Evolutionary conservation across 2,888 invertebrate species (phyloP).

Genomic region (Eulithis prunata): DNA sequence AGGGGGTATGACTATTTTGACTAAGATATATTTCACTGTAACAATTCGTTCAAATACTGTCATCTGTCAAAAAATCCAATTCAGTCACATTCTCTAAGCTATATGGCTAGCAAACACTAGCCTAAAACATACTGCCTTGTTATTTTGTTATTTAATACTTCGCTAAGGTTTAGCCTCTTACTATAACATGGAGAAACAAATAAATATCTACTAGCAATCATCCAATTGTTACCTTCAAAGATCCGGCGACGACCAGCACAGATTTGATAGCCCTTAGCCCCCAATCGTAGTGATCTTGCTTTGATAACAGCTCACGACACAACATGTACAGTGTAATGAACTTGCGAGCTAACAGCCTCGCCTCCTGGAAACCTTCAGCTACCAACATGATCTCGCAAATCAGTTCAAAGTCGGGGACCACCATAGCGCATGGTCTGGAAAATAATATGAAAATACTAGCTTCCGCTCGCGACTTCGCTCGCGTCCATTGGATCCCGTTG

Average conservation of each 20-base stretch:
- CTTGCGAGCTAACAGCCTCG: constrained; percentile 94
- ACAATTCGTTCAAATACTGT: too few relatives aligned
- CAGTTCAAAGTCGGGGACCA: constrained; percentile 97
- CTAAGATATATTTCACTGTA: too few relatives aligned
- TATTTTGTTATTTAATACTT: too few relatives aligned
- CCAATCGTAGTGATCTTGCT: constrained; percentile 99
- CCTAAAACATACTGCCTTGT: too few relatives aligned
- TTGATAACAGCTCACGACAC: constrained; percentile 94
- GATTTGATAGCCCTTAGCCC: constrained; percentile 97
- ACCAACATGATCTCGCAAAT: constrained; percentile 99
- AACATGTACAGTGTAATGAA: constrained; percentile 97
- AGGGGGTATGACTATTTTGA: too few relatives aligned
- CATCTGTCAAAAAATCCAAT: too few relatives aligned
- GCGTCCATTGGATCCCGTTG: too few relatives aligned
- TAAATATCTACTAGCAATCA: not conserved
- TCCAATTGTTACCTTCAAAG: constrained; percentile 87
- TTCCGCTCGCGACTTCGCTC: too few relatives aligned
- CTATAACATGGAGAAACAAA: not conserved
- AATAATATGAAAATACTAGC: too few relatives aligned
- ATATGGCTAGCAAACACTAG: too few relatives aligned
- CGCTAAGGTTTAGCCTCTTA: too few relatives aligned
- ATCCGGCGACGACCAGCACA: constrained; percentile 96
- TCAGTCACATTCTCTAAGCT: too few relatives aligned
- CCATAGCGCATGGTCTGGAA: constrained; percentile 99
- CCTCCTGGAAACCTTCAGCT: constrained; percentile 97